These are phyloP conservation scores for Onthophagus taurus DNA, from an alignment of 1,140 invertebrate genomes.

Conservation along the genomic window DNA sequence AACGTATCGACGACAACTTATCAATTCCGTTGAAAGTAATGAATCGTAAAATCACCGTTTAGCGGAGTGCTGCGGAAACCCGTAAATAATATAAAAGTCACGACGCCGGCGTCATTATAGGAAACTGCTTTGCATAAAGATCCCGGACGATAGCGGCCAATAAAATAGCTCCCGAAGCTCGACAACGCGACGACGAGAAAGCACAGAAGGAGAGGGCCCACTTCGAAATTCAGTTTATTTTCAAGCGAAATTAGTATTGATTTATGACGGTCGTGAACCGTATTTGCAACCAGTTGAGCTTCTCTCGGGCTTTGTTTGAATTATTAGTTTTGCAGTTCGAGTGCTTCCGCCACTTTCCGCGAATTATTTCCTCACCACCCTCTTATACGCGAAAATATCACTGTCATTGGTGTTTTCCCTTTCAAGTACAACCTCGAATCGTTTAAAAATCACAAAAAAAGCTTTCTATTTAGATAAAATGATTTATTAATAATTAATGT, in stretches of 20 bases:
- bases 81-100: conserved; percentile 33
- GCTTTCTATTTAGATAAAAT: neutral
- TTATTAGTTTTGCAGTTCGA: conserved; percentile 20
- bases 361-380: conserved; percentile 8
- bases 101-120: conserved; percentile 29
- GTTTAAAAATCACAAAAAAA: no score
- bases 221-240: conserved; percentile 29
- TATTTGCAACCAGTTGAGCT: conserved; percentile 28
- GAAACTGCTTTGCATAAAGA: conserved; percentile 34
- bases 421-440: no score
- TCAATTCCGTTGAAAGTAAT: conserved; percentile 31
- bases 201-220: no score
- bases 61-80: conserved; percentile 20
- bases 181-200: no score
- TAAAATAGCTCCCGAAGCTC: conserved; percentile 22
- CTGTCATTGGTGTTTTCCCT: neutral
- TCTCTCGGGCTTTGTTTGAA: conserved; percentile 16
- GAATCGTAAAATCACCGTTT: conserved; percentile 33
- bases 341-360: conserved; percentile 8
- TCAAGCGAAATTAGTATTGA: conserved; percentile 30
- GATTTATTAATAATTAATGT: neutral
- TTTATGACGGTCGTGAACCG: conserved; percentile 22
- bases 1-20: conserved; percentile 21
- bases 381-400: conserved; percentile 1
- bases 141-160: conserved; percentile 25